These are phyloP conservation scores for Eueides isabella DNA, from an alignment of 1,140 invertebrate genomes.

Conservation along the genomic window DNA sequence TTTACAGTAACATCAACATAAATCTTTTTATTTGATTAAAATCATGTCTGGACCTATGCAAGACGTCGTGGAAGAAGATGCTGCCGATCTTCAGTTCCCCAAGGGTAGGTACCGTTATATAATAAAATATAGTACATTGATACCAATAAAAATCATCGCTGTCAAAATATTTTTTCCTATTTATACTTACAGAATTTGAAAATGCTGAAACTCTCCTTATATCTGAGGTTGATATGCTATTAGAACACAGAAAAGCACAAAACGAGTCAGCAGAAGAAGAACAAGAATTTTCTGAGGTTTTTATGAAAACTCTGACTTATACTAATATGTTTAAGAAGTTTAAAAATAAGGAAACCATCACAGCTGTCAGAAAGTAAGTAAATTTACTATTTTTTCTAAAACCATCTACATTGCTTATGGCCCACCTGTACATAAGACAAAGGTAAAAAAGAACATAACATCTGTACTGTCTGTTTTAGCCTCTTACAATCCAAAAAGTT, in stretches of 20 bases:
- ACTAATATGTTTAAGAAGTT: slow-evolving; percentile 98
- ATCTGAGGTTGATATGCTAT: slow-evolving; percentile 98
- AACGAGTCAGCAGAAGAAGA: slow-evolving; percentile 99
- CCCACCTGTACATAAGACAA: not conserved
- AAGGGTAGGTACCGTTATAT: slow-evolving; percentile 84
- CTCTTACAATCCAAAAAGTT: slow-evolving; percentile 97
- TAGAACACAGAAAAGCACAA: slow-evolving; percentile 98
- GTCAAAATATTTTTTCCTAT: not conserved
- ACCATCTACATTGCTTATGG: not conserved
- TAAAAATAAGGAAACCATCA: slow-evolving; percentile 99
- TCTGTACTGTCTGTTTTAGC: slow-evolving; percentile 83
- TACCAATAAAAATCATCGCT: not conserved
- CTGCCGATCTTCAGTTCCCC: slow-evolving; percentile 92
- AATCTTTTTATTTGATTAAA: not conserved
- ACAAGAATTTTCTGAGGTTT: slow-evolving; percentile 98
- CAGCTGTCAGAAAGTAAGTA: slow-evolving; percentile 93
- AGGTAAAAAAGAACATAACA: not conserved
- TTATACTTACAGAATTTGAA: slow-evolving; percentile 93
- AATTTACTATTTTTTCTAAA: not conserved
- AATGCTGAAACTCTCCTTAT: slow-evolving; percentile 98
- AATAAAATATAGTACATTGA: not conserved
- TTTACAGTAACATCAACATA: too few relatives aligned
- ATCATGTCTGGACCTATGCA: slow-evolving; percentile 68
- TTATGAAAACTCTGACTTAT: slow-evolving; percentile 98
- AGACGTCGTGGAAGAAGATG: slow-evolving; percentile 91